Percentiles rank a stretch among this genome's conserved stretches.
These are phyloP conservation scores for Urocynchramus pylzowi DNA, from an alignment of 2,113 vertebrate species.

Conservation along the genomic window DNA sequence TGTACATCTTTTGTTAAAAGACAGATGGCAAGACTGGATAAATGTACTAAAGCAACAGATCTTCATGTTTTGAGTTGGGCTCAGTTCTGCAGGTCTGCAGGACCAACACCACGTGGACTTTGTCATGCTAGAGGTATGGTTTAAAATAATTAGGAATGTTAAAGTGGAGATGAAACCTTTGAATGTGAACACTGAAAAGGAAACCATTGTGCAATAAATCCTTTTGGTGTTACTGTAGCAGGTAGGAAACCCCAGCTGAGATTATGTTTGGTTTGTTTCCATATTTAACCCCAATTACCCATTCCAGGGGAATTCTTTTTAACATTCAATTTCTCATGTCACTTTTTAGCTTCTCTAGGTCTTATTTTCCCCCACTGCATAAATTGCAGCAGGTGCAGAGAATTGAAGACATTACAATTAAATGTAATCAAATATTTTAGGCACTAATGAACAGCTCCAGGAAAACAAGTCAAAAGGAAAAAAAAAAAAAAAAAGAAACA, in stretches of 20 bases:
- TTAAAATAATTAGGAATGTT: not conserved
- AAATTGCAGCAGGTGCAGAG: conserved; percentile 81
- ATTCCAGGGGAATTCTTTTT: conserved; percentile 70
- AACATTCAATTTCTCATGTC: conserved; percentile 66
- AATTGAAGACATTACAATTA: conserved; percentile 82
- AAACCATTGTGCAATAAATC: not conserved
- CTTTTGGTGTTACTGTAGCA: conserved; percentile 8
- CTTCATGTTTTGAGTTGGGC: not conserved
- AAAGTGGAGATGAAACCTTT: not conserved
- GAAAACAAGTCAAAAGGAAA: conserved; percentile 77
- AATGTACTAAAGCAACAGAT: not conserved
- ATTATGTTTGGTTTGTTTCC: conserved; percentile 70
- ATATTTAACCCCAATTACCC: conserved; percentile 78
- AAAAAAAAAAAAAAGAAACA: not conserved
- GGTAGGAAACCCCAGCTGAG: conserved; percentile 54
- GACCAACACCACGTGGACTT: not conserved
- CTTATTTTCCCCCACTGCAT: conserved; percentile 54
- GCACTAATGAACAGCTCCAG: conserved; percentile 81
- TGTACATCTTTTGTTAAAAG: not conserved
- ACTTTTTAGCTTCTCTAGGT: conserved; percentile 64
- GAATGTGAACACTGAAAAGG: not conserved
- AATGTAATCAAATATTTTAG: conserved; percentile 85
- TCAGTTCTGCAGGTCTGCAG: not conserved
- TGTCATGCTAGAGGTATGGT: not conserved
- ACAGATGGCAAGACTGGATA: not conserved